Evolutionary conservation across 2,888 invertebrate species (phyloP), one percentile per base, ranked within the genome.

Genomic region (Ophioninae sp.): DNA sequence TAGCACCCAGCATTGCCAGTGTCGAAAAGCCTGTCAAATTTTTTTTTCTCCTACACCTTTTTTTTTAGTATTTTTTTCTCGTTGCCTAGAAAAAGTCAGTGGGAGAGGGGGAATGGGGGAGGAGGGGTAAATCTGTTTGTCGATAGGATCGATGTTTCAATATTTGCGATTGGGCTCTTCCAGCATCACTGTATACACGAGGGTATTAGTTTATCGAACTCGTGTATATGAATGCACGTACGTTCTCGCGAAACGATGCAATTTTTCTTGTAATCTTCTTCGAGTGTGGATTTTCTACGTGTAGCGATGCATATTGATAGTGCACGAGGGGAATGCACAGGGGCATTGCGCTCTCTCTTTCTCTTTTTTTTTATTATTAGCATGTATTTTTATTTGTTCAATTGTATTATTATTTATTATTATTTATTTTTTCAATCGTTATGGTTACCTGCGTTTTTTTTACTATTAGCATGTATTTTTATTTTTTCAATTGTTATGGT

Each of bases 291-390:
- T 75, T 78, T 63, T 56, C 63, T 30, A 63, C 73, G 59, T 76
- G 58, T 44, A 79, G 65, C 73, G 61, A 64, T 80, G 79, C 76
- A 83, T 80, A 73, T 79, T 80, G 83, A 83, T 80, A 51, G 63
- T 77, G 73, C 68, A 76, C 76, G 56, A 37, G 80, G 73, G 73
- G 73, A 76, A 79, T 75, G 74, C 39, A 75, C 75, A n/a, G 67
- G 22, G 67, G 39, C 41, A 56, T 41, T 20, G 59, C n/a, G n/a
- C n/a, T n/a, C n/a, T n/a, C n/a, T n/a, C n/a, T n/a, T n/a, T n/a
- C n/a, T n/a, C n/a, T n/a, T n/a, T n/a, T n/a, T n/a, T n/a, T n/a
- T n/a, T n/a, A n/a, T n/a, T n/a, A n/a, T n/a, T n/a, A n/a, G n/a
- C n/a, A n/a, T n/a, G n/a, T n/a, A n/a, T n/a, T n/a, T n/a, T n/a